Evolutionary conservation across 1,140 invertebrate genomes (phyloP).

Genomic region (Drosophila varians): DNA sequence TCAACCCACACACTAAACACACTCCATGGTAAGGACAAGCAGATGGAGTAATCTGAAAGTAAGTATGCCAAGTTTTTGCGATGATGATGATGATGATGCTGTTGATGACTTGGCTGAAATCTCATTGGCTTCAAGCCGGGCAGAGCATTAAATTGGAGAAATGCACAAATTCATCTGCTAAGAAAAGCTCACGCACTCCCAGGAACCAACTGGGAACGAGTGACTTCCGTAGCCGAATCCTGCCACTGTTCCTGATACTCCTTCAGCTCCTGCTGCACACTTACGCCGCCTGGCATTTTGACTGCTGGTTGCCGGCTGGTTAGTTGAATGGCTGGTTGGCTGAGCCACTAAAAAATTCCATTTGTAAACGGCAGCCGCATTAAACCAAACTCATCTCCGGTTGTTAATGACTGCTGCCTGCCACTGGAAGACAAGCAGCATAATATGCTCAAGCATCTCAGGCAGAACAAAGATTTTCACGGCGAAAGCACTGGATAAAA

Average conservation of each 20-base stretch:
- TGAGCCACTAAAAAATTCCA: conserved; percentile 77
- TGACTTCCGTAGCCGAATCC: conserved; percentile 72
- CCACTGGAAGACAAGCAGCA: conserved; percentile 35
- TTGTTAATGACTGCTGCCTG: conserved; percentile 73
- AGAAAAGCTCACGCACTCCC: conserved; percentile 36
- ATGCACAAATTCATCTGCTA: conserved; percentile 60
- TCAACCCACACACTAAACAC: not conserved
- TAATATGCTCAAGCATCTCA: conserved; percentile 44
- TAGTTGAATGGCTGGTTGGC: conserved; percentile 5
- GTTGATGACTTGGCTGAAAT: conserved; percentile 43
- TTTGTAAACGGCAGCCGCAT: conserved; percentile 77
- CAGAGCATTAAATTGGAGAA: conserved; percentile 63
- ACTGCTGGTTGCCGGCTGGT: conserved; percentile 26
- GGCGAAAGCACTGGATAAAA: conserved; percentile 2
- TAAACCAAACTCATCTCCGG: conserved; percentile 81
- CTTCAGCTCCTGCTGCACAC: conserved; percentile 10
- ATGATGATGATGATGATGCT: conserved; percentile 45
- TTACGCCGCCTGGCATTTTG: conserved; percentile 36
- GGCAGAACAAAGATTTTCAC: conserved; percentile 14
- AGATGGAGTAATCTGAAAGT: conserved; percentile 38
- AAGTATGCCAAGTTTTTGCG: conserved; percentile 29
- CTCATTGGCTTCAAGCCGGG: conserved; percentile 11
- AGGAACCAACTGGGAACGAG: conserved; percentile 9
- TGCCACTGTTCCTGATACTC: conserved; percentile 29
- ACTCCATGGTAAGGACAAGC: not conserved